These are phyloP conservation scores for Platycnemis pennipes DNA, from an alignment of 2,888 invertebrate genomes.

Conservation along the genomic window DNA sequence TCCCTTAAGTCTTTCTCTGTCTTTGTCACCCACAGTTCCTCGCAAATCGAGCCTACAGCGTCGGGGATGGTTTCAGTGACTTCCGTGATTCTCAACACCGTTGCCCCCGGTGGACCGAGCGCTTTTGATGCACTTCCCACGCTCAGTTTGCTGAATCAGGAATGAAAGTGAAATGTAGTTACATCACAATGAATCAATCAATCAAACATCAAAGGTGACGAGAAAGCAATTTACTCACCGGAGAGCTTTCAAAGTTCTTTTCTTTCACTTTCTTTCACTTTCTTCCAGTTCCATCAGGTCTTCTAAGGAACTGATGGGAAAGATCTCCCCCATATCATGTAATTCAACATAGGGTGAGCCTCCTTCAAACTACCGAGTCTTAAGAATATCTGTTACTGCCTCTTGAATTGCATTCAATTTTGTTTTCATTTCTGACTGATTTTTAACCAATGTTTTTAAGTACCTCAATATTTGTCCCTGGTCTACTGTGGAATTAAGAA, in stretches of 20 bases:
- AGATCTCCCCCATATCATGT: not conserved
- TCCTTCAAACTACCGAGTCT: not conserved
- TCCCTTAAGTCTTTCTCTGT: no score
- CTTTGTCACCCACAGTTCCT: no score
- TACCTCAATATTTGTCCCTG: not conserved
- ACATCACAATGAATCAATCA: no score
- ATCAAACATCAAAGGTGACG: no score
- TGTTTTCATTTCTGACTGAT: not conserved
- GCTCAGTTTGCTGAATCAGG: no score
- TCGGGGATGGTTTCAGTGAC: no score
- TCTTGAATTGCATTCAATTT: not conserved
- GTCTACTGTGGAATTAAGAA: not conserved
- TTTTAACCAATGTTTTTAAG: not conserved
- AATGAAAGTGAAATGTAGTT: no score
- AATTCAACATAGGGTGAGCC: not conserved
- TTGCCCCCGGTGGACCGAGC: no score
- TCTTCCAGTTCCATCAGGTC: not conserved
- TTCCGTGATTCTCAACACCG: no score
- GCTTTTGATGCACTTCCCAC: no score
- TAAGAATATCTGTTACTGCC: not conserved
- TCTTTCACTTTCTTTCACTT: not conserved
- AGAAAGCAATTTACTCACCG: no score
- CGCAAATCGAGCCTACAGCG: no score
- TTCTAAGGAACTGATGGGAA: not conserved
- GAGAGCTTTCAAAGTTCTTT: not conserved